These are phyloP conservation scores for Hylyphantes graminicola DNA, from an alignment of 1,140 invertebrate species.

Conservation along the genomic window DNA sequence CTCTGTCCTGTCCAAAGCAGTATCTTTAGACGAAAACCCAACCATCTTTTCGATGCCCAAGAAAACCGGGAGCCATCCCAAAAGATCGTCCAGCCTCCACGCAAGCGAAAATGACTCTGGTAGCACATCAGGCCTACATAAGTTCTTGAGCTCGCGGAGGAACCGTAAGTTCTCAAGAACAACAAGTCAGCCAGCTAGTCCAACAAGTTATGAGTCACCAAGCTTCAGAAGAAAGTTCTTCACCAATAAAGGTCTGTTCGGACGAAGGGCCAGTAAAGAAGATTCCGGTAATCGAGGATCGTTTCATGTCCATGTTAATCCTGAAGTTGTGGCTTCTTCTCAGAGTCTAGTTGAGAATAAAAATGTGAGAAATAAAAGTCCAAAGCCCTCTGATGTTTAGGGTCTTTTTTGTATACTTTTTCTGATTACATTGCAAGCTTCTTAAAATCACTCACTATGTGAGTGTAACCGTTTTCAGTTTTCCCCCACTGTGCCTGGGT, in stretches of 20 bases:
- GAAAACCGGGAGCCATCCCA: slow-evolving; percentile 14
- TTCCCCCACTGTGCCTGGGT: no score
- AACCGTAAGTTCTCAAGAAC: neutral
- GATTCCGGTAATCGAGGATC: neutral
- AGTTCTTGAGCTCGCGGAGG: slow-evolving; percentile 12
- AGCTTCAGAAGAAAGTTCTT: slow-evolving; percentile 4
- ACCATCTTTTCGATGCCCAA: neutral
- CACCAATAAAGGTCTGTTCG: slow-evolving; percentile 17
- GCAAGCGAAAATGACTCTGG: neutral
- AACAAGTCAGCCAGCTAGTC: slow-evolving; percentile 42
- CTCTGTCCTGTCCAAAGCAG: no score
- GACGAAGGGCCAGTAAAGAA: slow-evolving; percentile 29
- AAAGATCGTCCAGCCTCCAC: slow-evolving; percentile 27
- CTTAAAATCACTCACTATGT: no score
- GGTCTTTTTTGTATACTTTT: neutral
- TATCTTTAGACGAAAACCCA: slow-evolving; percentile 3
- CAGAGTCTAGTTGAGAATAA: slow-evolving; percentile 2
- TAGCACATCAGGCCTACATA: slow-evolving; percentile 35
- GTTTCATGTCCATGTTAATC: slow-evolving; percentile 1
- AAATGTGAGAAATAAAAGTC: slow-evolving; percentile 20
- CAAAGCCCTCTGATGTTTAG: slow-evolving; percentile 25
- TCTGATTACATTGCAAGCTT: no score
- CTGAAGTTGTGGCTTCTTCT: neutral
- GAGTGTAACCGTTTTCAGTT: no score
- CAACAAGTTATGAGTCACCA: slow-evolving; percentile 10